Conservation (phyloP, 1,140 invertebrate genomes). For the Drosophila azteca region DNA sequence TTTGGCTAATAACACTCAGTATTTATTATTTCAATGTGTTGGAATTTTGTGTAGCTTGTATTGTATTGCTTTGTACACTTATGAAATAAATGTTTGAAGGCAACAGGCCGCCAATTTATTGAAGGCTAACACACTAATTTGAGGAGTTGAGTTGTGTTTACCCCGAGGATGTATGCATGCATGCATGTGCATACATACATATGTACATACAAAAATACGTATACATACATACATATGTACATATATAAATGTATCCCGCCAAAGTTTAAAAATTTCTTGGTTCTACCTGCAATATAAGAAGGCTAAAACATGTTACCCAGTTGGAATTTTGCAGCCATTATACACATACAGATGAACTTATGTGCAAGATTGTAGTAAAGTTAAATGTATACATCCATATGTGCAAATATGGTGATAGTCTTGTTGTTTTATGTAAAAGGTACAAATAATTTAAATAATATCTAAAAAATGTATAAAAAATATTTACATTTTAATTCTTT, state of each 20-base stretch:
- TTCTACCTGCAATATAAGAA: conserved; percentile 51
- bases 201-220: conserved; percentile 1
- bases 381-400: background rate
- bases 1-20: conserved; percentile 61
- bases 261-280: conserved; percentile 53
- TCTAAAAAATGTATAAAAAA: too few relatives aligned
- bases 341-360: background rate
- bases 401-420: too few relatives aligned
- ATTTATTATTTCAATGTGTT: conserved; percentile 62
- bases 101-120: conserved; percentile 78
- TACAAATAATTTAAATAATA: too few relatives aligned
- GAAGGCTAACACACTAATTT: conserved; percentile 78
- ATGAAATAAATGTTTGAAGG: conserved; percentile 77
- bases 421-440: too few relatives aligned
- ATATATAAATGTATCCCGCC: conserved; percentile 39
- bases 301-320: conserved; percentile 43
- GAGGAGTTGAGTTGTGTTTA: conserved; percentile 76
- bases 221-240: background rate
- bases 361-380: background rate
- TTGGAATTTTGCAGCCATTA: conserved; percentile 51
- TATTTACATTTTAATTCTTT: too few relatives aligned
- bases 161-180: conserved; percentile 63
- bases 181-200: conserved; percentile 21
- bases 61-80: conserved; percentile 63
- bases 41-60: conserved; percentile 62